Percentiles rank a stretch among this genome's conserved stretches.
These are phyloP conservation scores for Anabacerthia variegaticeps DNA, from an alignment of 2,797 vertebrate genomes.

Conservation along the genomic window DNA sequence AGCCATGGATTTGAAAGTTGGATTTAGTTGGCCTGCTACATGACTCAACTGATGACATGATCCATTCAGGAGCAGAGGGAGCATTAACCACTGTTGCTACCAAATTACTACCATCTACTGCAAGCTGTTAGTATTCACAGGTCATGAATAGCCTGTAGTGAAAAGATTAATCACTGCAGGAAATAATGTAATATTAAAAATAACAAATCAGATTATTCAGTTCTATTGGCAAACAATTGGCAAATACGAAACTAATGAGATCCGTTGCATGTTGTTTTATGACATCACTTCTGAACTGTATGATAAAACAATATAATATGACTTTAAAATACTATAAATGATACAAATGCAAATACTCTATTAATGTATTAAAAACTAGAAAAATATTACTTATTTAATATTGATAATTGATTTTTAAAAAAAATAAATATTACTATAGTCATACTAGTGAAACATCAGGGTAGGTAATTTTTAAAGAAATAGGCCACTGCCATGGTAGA, in stretches of 20 bases:
- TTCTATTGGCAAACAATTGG: not conserved
- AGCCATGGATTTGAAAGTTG: not conserved
- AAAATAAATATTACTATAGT: not conserved
- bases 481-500: not conserved
- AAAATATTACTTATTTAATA: not conserved
- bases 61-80: not conserved
- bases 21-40: not conserved
- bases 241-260: not conserved
- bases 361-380: conserved; percentile 35
- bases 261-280: not conserved
- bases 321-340: conserved; percentile 9
- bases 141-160: not conserved
- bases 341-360: conserved; percentile 2
- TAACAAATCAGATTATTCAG: not conserved
- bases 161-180: not conserved
- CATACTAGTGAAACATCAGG: not conserved
- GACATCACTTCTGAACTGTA: not conserved
- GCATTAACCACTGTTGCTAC: not conserved
- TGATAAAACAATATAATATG: not conserved
- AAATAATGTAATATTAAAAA: not conserved
- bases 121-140: not conserved
- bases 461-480: conserved; percentile 51
- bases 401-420: not conserved
- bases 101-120: not conserved
- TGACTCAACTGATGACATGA: not conserved